phyloP scores from a whole-genome alignment of 1,140 invertebrate species.

The Dinoponera quadriceps region DNA sequence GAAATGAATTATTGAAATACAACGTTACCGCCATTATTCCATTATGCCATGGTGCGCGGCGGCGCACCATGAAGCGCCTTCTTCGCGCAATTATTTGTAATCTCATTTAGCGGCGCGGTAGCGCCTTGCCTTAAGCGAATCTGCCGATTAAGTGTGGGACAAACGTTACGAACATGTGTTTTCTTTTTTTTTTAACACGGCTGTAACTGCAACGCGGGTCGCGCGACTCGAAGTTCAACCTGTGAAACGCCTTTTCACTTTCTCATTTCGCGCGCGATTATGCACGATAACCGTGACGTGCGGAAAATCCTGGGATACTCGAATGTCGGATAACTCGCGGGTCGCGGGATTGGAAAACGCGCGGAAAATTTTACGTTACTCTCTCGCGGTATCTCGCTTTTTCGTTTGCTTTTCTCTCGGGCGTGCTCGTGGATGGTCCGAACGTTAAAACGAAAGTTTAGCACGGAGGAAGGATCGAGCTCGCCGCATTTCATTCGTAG shows the following conservation, averaged over 20 bases:
- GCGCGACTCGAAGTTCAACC: neutral
- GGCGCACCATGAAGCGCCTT: conserved; percentile 16
- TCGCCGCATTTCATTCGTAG: no score
- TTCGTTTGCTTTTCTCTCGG: no score
- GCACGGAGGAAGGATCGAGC: no score
- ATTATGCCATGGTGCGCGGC: conserved; percentile 46
- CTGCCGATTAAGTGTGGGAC: neutral
- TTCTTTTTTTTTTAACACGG: no score
- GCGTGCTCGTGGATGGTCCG: no score
- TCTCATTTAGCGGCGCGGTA: neutral
- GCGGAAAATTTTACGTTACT: no score
- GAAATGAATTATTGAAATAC: conserved; percentile 63
- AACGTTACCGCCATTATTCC: conserved; percentile 54
- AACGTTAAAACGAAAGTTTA: no score
- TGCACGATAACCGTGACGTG: no score
- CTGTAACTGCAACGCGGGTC: neutral
- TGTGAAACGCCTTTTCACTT: neutral
- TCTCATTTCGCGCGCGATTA: no score
- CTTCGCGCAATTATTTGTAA: conserved; percentile 59
- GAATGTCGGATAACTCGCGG: no score
- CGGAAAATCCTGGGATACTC: no score
- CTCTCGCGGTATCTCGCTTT: no score
- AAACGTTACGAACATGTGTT: neutral
- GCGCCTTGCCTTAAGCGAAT: conserved; percentile 1
- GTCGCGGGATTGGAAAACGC: neutral